These are phyloP conservation scores for Cephus nigrinus DNA, from an alignment of 2,888 invertebrate species.

Conservation along the genomic window DNA sequence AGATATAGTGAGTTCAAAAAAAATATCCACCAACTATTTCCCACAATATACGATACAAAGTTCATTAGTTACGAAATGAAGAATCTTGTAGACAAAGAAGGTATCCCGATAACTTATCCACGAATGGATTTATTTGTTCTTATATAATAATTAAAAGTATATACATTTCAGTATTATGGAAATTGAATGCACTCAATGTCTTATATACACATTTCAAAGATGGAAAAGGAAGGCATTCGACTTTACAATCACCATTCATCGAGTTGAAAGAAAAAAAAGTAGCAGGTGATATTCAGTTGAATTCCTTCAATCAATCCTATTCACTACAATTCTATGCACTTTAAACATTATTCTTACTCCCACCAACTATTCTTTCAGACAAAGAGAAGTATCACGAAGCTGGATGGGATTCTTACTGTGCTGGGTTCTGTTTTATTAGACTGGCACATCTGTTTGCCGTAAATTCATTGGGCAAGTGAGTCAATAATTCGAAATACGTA, in stretches of 20 bases:
- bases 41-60: slow-evolving; percentile 80
- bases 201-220: slow-evolving; percentile 73
- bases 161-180: slow-evolving; percentile 66
- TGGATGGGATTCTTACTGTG: slow-evolving; percentile 85
- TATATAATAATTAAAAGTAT: slow-evolving; percentile 1
- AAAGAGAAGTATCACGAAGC: slow-evolving; percentile 74
- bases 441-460: slow-evolving; percentile 73
- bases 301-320: no score
- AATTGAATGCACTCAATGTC: slow-evolving; percentile 69
- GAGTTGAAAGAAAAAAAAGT: slow-evolving; percentile 39
- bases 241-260: slow-evolving; percentile 63
- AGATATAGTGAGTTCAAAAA: slow-evolving; percentile 75
- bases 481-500: slow-evolving; percentile 25
- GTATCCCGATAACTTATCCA: no score
- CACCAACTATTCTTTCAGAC: slow-evolving; percentile 17
- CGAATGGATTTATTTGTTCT: neutral
- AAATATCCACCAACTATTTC: slow-evolving; percentile 73
- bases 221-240: slow-evolving; percentile 62
- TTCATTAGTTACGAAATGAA: slow-evolving; percentile 72
- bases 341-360: no score
- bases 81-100: slow-evolving; percentile 41
- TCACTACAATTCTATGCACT: no score
- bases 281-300: no score
- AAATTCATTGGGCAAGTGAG: slow-evolving; percentile 66
- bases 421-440: slow-evolving; percentile 78